Conservation (phyloP, 2,797 vertebrate genomes). For the Leuciscus waleckii region DNA sequence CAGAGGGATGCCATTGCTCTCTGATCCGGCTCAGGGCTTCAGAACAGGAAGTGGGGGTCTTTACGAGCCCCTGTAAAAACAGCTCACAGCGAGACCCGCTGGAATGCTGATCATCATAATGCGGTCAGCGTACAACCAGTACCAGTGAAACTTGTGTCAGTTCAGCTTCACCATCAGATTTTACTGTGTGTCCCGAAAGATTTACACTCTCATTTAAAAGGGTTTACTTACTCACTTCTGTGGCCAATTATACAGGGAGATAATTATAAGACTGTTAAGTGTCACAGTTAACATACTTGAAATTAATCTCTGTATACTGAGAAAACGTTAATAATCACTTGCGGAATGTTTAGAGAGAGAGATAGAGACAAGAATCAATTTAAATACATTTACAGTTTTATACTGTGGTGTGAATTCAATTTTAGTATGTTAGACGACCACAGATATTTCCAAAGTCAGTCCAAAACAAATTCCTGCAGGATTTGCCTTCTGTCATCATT, state of each 20-base stretch:
- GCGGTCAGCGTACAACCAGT: slow-evolving; percentile 52
- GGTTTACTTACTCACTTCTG: slow-evolving; percentile 65
- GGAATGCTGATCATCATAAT: slow-evolving; percentile 63
- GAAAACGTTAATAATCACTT: neutral
- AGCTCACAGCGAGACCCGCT: slow-evolving; percentile 59
- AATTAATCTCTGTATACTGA: slow-evolving; percentile 14
- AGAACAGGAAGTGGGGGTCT: slow-evolving; percentile 69
- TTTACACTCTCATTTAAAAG: slow-evolving; percentile 72
- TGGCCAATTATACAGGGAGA: slow-evolving; percentile 50
- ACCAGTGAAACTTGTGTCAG: slow-evolving; percentile 57
- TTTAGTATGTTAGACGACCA: neutral
- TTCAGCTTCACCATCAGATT: slow-evolving; percentile 43
- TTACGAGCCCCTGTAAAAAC: slow-evolving; percentile 69
- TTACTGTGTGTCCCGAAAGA: slow-evolving; percentile 65
- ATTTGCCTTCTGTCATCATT: neutral
- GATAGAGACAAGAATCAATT: neutral
- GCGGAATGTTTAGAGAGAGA: neutral
- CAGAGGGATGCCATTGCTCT: slow-evolving; percentile 44
- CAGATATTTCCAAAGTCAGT: neutral
- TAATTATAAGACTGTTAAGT: slow-evolving; percentile 9
- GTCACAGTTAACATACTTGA: slow-evolving; percentile 1
- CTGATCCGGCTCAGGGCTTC: slow-evolving; percentile 32
- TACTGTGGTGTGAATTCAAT: neutral
- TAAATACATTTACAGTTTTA: neutral
- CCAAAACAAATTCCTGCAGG: slow-evolving; percentile 7